phyloP scores from a whole-genome alignment of 2,797 vertebrate genomes.

The Dicrostonyx torquatus region DNA sequence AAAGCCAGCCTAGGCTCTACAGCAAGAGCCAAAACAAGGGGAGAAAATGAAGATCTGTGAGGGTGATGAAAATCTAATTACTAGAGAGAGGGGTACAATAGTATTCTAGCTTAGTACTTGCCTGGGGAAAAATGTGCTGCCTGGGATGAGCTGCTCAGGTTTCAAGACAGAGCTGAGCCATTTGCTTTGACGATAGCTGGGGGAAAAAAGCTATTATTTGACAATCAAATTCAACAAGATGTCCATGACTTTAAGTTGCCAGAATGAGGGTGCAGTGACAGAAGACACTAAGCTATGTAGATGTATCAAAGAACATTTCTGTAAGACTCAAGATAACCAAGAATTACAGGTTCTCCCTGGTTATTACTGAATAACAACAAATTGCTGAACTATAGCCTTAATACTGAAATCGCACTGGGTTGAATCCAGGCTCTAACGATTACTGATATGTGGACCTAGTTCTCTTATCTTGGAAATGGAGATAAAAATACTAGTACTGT shows the following conservation, averaged over 20 bases:
- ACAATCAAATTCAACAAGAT: neutral
- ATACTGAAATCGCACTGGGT: neutral
- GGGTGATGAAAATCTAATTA: constrained; percentile 46
- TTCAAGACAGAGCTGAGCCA: constrained; percentile 9
- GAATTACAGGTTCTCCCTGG: neutral
- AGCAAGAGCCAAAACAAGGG: neutral
- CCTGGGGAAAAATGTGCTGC: constrained; percentile 24
- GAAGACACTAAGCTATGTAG: neutral
- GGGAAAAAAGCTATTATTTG: neutral
- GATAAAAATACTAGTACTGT: constrained; percentile 9
- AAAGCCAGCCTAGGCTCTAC: neutral
- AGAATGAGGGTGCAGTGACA: constrained; percentile 15
- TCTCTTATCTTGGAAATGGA: constrained; percentile 34
- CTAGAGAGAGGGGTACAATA: neutral
- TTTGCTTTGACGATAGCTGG: neutral
- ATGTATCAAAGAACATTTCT: constrained; percentile 51
- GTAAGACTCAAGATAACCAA: neutral
- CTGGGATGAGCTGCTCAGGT: constrained; percentile 24
- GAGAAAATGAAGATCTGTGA: constrained; percentile 40
- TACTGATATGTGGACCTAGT: neutral
- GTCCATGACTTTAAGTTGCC: neutral
- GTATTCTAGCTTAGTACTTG: constrained; percentile 32
- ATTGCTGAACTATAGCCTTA: neutral
- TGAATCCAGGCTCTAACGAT: constrained; percentile 8
- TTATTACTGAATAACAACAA: constrained; percentile 22